Percentiles rank a stretch among this genome's conserved stretches.
Conservation (phyloP, 2,888 invertebrate genomes). For the Hesperia comma region DNA sequence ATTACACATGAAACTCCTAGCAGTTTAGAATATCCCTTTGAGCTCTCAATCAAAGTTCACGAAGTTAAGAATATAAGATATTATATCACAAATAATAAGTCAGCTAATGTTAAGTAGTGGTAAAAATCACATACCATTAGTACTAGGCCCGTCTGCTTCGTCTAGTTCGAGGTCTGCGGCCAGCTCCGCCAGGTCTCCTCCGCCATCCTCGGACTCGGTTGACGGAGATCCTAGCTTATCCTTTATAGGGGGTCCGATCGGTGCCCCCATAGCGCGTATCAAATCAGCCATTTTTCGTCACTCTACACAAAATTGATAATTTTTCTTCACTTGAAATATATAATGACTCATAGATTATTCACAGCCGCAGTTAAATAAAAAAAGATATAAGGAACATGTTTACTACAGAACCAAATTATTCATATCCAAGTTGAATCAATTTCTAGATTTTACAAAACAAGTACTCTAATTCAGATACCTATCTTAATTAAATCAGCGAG, state of each 20-base stretch:
- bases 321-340: slow-evolving; percentile 30
- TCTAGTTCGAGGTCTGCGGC: slow-evolving; percentile 87
- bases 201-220: slow-evolving; percentile 93
- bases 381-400: slow-evolving; percentile 57
- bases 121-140: slow-evolving; percentile 76
- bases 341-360: slow-evolving; percentile 65
- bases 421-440: slow-evolving; percentile 14
- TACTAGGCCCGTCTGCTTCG: slow-evolving; percentile 87
- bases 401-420: slow-evolving; percentile 40
- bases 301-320: slow-evolving; percentile 39
- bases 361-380: slow-evolving; percentile 45
- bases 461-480: background rate
- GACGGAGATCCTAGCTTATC: slow-evolving; percentile 92
- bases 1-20: too few species aligned
- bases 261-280: slow-evolving; percentile 87
- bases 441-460: slow-evolving; percentile 12
- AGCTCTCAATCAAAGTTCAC: too few species aligned
- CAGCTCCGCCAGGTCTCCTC: slow-evolving; percentile 85
- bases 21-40: too few species aligned
- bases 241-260: slow-evolving; percentile 86
- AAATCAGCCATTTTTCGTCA: slow-evolving; percentile 86
- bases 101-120: background rate
- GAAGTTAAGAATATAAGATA: too few species aligned
- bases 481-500: background rate
- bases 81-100: too few species aligned